phyloP scores from a whole-genome alignment of 2,113 vertebrate species.

The Hemiprocne comata region DNA sequence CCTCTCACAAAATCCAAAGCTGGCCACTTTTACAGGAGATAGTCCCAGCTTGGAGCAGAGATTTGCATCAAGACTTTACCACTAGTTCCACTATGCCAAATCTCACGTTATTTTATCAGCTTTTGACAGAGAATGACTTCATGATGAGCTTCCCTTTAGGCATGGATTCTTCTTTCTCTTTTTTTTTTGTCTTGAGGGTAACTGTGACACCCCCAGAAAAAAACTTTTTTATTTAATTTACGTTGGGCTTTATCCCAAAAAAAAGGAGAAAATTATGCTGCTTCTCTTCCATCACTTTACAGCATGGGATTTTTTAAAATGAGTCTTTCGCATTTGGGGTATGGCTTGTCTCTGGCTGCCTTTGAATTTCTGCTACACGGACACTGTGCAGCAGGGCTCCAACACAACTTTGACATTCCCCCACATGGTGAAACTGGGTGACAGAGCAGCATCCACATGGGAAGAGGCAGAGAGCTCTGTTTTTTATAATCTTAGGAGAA shows the following conservation, averaged over 20 bases:
- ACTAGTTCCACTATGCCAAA: background rate
- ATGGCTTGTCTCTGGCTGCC: background rate
- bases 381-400: background rate
- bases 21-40: background rate
- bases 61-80: background rate
- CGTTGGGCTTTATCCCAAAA: background rate
- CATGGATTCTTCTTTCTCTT: background rate
- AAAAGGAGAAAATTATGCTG: background rate
- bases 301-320: background rate
- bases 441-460: background rate
- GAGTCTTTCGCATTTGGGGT: background rate
- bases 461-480: background rate
- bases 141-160: background rate
- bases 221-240: background rate
- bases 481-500: background rate
- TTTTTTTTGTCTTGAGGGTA: background rate
- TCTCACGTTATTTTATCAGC: background rate
- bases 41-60: background rate
- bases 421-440: background rate
- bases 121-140: background rate
- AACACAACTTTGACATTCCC: background rate
- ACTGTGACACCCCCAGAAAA: background rate
- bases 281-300: background rate
- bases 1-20: background rate
- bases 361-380: background rate